Percentiles rank a stretch among this genome's conserved stretches.
Conservation (phyloP, 2,797 vertebrate genomes). For the Clarias fuscus region DNA sequence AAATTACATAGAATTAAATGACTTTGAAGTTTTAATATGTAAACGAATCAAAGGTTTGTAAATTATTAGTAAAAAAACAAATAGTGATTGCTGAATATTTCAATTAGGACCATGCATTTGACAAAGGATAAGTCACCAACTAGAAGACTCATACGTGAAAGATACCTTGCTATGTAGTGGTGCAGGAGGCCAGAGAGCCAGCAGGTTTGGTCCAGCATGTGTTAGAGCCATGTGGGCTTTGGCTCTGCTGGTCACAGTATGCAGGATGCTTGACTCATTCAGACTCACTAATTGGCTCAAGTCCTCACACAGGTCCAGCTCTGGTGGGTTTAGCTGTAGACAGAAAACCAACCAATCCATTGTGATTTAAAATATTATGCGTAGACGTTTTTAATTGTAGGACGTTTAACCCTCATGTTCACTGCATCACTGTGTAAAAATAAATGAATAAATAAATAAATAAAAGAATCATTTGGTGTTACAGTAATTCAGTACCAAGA, state of each 20-base stretch:
- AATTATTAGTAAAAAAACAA: neutral
- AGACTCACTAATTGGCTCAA: conserved; percentile 81
- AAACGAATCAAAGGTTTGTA: neutral
- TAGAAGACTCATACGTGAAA: neutral
- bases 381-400: neutral
- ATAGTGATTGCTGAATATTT: neutral
- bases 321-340: conserved; percentile 81
- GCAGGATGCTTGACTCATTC: conserved; percentile 81
- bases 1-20: neutral
- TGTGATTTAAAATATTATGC: neutral
- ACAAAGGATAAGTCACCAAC: neutral
- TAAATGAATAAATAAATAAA: neutral
- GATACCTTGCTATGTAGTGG: conserved; percentile 56
- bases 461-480: neutral
- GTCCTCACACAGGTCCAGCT: conserved; percentile 83
- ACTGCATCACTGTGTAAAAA: neutral
- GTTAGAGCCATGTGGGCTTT: conserved; percentile 77
- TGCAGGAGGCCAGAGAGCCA: conserved; percentile 75
- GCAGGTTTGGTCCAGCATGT: conserved; percentile 76
- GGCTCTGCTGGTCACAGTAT: conserved; percentile 80
- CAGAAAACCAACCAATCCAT: neutral
- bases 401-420: neutral
- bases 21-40: neutral
- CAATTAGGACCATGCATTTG: neutral
- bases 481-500: no score